phyloP scores from a whole-genome alignment of 2,113 vertebrate species.

The Pantherophis guttatus region DNA sequence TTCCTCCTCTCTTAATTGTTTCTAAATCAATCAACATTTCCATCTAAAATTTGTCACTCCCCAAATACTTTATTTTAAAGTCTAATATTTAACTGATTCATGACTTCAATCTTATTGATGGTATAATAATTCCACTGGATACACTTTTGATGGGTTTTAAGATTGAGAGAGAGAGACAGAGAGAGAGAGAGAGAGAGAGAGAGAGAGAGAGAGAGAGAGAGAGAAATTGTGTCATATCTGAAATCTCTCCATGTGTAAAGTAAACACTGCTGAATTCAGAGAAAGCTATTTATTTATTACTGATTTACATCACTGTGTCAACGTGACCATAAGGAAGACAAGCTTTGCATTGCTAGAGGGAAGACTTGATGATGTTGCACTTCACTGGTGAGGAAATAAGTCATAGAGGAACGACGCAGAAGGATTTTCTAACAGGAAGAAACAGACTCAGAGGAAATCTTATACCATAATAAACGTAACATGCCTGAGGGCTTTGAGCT shows the following conservation, averaged over 20 bases:
- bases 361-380: not conserved
- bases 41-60: too few relatives aligned
- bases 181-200: too few relatives aligned
- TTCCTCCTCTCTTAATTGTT: too few relatives aligned
- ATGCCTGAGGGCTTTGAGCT: not conserved
- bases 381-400: not conserved
- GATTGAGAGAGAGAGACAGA: not conserved
- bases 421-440: not conserved
- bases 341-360: not conserved
- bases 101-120: not conserved
- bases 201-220: fast-evolving
- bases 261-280: not conserved
- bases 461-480: not conserved
- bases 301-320: not conserved
- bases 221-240: not conserved
- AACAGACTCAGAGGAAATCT: not conserved
- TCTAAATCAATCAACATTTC: too few relatives aligned
- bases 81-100: too few relatives aligned
- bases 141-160: not conserved
- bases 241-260: not conserved
- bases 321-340: not conserved
- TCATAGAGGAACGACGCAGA: not conserved
- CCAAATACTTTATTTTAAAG: too few relatives aligned
- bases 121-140: not conserved
- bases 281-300: not conserved